These are phyloP conservation scores for Candidula unifasciata DNA, from an alignment of 2,888 invertebrate species.

Conservation along the genomic window DNA sequence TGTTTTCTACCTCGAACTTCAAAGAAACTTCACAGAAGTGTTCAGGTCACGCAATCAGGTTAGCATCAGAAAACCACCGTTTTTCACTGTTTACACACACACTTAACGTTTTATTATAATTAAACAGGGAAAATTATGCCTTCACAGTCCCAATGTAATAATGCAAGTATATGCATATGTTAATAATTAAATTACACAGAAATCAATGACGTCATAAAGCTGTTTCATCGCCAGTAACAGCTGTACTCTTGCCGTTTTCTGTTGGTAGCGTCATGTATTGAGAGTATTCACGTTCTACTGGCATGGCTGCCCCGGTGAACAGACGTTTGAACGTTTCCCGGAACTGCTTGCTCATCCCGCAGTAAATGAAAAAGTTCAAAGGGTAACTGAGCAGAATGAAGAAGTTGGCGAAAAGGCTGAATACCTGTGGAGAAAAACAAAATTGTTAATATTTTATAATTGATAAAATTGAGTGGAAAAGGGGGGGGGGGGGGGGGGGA, in stretches of 20 bases:
- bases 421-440: conserved; percentile 57
- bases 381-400: conserved; percentile 94
- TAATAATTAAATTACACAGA: background rate
- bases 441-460: too few species aligned
- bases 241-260: conserved; percentile 68
- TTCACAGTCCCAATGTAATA: background rate
- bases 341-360: conserved; percentile 96
- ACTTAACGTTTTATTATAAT: too few species aligned
- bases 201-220: conserved; percentile 60
- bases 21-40: too few species aligned
- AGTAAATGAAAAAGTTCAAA: conserved; percentile 95
- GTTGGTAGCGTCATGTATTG: conserved; percentile 74
- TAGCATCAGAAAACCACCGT: too few species aligned
- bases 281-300: conserved; percentile 69
- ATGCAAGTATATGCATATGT: background rate
- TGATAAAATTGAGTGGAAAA: too few species aligned
- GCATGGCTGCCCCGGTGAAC: conserved; percentile 81
- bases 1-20: too few species aligned
- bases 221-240: conserved; percentile 67
- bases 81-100: too few species aligned
- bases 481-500: too few species aligned
- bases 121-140: background rate
- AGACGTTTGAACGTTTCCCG: conserved; percentile 92
- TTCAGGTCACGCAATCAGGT: too few species aligned
- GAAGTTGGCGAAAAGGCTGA: conserved; percentile 87